A percentile compares a stretch with the other conserved stretches of the same genome.
phyloP scores from a whole-genome alignment of 2,888 invertebrate species.

The Mesorhabditis spiculigera region DNA sequence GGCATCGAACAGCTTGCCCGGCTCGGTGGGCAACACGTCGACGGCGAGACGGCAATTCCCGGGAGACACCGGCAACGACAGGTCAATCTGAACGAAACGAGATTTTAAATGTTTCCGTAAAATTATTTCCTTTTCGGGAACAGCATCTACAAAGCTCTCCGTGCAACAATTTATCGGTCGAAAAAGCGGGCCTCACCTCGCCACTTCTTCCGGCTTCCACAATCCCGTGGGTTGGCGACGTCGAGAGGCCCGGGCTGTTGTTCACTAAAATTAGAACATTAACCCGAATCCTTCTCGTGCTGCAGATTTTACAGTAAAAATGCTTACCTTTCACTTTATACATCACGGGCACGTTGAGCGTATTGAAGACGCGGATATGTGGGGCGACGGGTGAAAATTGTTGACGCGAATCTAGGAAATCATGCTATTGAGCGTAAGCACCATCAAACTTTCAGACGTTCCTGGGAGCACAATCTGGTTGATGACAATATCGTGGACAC shows the following conservation, averaged over 20 bases:
- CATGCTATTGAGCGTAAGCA: neutral
- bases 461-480: neutral
- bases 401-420: slow-evolving; percentile 1
- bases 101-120: no score
- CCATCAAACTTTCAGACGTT: neutral
- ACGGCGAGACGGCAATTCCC: neutral
- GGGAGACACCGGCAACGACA: neutral
- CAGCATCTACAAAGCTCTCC: no score
- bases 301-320: neutral
- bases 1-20: no score
- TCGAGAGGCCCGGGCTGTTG: neutral
- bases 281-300: no score
- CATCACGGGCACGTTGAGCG: neutral
- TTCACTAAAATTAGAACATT: neutral
- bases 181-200: neutral
- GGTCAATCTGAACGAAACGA: slow-evolving; percentile 1
- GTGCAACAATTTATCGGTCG: no score
- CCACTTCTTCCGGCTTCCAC: neutral
- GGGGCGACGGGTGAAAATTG: neutral
- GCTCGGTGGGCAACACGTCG: neutral
- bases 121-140: no score
- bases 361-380: neutral
- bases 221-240: neutral
- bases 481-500: neutral
- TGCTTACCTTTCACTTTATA: neutral